These are phyloP conservation scores for Willisornis vidua DNA, from an alignment of 2,113 vertebrate species.

Conservation along the genomic window DNA sequence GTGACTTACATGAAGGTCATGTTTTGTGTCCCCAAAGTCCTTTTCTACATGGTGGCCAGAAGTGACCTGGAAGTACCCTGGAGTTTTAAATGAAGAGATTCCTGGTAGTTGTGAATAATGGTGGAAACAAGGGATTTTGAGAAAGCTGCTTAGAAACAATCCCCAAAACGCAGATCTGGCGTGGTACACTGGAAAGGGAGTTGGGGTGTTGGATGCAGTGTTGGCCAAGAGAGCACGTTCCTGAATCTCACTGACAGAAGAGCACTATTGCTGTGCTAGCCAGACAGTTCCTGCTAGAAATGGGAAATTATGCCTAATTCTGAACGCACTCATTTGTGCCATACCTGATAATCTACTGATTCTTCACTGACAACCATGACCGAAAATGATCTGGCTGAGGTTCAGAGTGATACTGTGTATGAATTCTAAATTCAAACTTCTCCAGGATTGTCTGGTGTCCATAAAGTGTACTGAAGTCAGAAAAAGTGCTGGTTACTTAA, in stretches of 20 bases:
- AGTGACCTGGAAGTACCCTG: neutral
- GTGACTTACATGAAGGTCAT: neutral
- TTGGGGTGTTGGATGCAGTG: neutral
- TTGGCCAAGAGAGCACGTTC: neutral
- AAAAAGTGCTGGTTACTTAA: neutral
- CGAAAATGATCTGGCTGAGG: neutral
- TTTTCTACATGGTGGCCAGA: neutral
- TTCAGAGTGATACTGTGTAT: neutral
- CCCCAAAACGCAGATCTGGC: neutral
- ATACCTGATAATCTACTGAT: neutral
- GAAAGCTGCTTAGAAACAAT: neutral
- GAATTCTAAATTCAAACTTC: neutral
- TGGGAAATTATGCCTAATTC: neutral
- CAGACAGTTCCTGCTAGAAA: neutral
- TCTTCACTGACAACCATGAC: neutral
- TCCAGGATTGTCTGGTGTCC: neutral
- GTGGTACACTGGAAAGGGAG: neutral
- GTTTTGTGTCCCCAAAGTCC: neutral
- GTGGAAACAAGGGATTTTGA: neutral
- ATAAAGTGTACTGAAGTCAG: neutral
- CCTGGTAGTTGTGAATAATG: neutral
- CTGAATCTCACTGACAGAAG: neutral
- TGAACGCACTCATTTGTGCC: neutral
- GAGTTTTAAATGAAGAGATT: neutral
- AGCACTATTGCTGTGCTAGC: neutral